These are phyloP conservation scores for Helicoverpa zea DNA, from an alignment of 1,140 invertebrate genomes.

Conservation along the genomic window DNA sequence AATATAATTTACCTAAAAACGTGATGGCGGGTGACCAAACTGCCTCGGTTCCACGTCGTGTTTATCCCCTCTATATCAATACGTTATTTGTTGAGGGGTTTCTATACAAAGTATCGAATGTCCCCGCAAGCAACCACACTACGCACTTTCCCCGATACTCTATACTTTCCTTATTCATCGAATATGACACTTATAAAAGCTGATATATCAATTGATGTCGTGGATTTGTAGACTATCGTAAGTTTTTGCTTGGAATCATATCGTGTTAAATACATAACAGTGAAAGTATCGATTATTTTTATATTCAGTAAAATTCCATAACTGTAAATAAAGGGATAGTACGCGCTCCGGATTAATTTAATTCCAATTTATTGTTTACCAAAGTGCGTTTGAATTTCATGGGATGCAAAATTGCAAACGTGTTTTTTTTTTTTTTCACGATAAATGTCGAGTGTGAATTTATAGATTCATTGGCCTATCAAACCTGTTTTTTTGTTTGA, in stretches of 20 bases:
- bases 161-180: not conserved
- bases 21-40: not conserved
- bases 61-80: conserved; percentile 11
- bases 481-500: not conserved
- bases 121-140: not conserved
- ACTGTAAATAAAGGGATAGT: no score
- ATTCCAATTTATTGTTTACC: no score
- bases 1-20: conserved; percentile 24
- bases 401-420: no score
- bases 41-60: not conserved
- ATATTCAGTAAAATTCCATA: no score
- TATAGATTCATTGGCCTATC: not conserved
- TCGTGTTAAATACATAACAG: no score
- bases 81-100: conserved; percentile 4
- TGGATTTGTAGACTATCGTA: not conserved
- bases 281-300: no score
- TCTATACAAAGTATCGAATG: not conserved
- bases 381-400: no score
- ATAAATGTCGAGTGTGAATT: no score
- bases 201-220: not conserved
- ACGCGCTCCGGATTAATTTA: no score
- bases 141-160: conserved; percentile 3
- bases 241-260: no score
- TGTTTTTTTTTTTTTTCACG: no score
- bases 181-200: not conserved